A percentile compares a stretch with the other conserved stretches of the same genome.
Evolutionary conservation across 2,888 invertebrate species (phyloP).

Genomic region (Agrenia bidenticulata): DNA sequence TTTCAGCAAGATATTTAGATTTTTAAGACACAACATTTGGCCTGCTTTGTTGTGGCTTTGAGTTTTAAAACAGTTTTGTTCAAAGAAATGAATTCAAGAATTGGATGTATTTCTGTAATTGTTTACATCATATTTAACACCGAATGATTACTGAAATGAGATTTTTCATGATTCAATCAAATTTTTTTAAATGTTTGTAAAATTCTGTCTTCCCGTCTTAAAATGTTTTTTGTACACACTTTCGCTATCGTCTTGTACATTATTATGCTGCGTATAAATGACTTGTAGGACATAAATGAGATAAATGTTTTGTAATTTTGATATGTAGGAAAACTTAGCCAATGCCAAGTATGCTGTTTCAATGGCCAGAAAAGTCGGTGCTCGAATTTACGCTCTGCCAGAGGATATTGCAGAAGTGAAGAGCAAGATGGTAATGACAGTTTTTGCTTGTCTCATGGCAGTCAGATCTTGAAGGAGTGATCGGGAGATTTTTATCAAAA

Average conservation of each 20-base stretch:
- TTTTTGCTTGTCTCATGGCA: slow-evolving; percentile 99
- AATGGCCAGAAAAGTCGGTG: slow-evolving; percentile 95
- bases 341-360: slow-evolving; percentile 99
- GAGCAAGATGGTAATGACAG: slow-evolving; percentile 99
- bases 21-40: too few relatives aligned
- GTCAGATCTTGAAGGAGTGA: slow-evolving; percentile 28
- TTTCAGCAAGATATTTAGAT: slow-evolving; percentile 33
- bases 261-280: too few relatives aligned
- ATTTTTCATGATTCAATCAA: slow-evolving; percentile 25
- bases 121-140: neutral
- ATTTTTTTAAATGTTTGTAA: too few relatives aligned
- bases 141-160: slow-evolving; percentile 6
- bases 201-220: too few relatives aligned
- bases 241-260: too few relatives aligned
- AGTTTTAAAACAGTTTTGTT: too few relatives aligned
- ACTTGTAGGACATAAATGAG: too few relatives aligned
- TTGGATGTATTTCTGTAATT: too few relatives aligned
- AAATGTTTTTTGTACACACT: too few relatives aligned
- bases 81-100: too few relatives aligned
- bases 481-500: neutral
- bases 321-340: slow-evolving; percentile 83
- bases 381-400: slow-evolving; percentile 94
- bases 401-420: slow-evolving; percentile 98
- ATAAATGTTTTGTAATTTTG: too few relatives aligned
- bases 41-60: too few relatives aligned